Conservation (phyloP, 2,888 invertebrate species). For the Sminthurinus aureus region DNA sequence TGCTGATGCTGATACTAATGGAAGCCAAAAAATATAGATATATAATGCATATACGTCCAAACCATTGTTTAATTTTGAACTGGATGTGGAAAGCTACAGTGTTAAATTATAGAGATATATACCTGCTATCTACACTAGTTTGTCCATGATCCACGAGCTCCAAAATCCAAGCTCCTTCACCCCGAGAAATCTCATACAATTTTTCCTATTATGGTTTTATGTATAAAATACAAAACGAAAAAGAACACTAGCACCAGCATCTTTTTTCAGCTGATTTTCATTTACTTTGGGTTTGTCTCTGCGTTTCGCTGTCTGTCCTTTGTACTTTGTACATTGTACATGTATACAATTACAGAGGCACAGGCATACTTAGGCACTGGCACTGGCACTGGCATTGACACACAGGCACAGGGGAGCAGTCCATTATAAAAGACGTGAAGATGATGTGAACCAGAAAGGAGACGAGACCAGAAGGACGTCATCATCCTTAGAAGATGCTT, state of each 20-base stretch:
- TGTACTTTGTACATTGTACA: neutral
- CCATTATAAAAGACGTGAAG: neutral
- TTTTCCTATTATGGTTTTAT: conserved; percentile 1
- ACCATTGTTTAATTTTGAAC: neutral
- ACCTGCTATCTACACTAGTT: neutral
- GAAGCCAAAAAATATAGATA: no score
- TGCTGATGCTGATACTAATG: no score
- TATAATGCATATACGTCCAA: neutral
- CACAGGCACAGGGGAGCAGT: neutral
- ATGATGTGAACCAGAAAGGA: conserved; percentile 20
- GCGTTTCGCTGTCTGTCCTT: no score
- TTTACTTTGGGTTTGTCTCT: neutral
- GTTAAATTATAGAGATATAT: neutral
- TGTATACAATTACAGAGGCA: neutral
- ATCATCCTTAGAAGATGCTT: neutral
- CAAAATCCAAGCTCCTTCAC: neutral
- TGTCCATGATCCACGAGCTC: neutral
- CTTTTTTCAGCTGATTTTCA: neutral
- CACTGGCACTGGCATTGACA: conserved; percentile 17
- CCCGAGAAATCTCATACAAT: conserved; percentile 8
- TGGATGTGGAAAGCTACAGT: neutral
- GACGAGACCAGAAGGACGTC: neutral
- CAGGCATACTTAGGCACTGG: neutral
- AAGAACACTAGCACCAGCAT: neutral
- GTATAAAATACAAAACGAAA: neutral